Base-by-base conservation (phyloP, 2,113 vertebrate species). In the Ornithorhynchus anatinus region DNA sequence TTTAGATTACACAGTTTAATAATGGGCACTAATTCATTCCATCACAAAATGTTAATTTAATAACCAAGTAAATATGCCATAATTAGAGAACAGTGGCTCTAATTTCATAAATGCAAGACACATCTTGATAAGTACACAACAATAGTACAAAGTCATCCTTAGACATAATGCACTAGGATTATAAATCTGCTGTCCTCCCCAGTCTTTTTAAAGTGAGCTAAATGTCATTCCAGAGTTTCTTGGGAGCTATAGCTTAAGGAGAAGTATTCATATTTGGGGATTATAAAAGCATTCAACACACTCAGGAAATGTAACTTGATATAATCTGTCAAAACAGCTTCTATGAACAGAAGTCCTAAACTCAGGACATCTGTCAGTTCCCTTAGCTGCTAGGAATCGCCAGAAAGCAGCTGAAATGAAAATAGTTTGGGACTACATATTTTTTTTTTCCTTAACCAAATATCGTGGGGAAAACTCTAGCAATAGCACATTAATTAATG, bases 41-140 rank as follows among this genome's bases (percentile, higher is more conserved):
- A 83, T 83, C 20, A 71, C 19, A 77, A 80, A 69, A 71, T 73
- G 37, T 68, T 83, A 69, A 79, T 85, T 75, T 59, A 82, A 59
- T 27, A 76, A 29, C 3, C 51, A 64, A 62, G 5, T 75, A 77
- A 76, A 72, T 64, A 45, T 4, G 42, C 9, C 67, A 44, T 71
- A 66, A 73, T 77, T 89, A 82, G 31, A 47, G 1, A 77, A 10
- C 3, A 12, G 62, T 82, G 16, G 31, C 7, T 75, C 70, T 59
- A 74, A 68, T 85, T 79, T 61, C 13, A 53, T 59, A 73, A 76
- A 72, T 79, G 47, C 4, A 70, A 65, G 59, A 42, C 1, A 65
- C 6, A 62, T 61, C 61, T 47, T 72, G 25, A 43, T 56, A 72
- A 61, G 22, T 66, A 39, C 45, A 69, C 5, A 7, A 40, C 66